Conservation (phyloP, 2,797 vertebrate species). For the Tragopan temminckii region DNA sequence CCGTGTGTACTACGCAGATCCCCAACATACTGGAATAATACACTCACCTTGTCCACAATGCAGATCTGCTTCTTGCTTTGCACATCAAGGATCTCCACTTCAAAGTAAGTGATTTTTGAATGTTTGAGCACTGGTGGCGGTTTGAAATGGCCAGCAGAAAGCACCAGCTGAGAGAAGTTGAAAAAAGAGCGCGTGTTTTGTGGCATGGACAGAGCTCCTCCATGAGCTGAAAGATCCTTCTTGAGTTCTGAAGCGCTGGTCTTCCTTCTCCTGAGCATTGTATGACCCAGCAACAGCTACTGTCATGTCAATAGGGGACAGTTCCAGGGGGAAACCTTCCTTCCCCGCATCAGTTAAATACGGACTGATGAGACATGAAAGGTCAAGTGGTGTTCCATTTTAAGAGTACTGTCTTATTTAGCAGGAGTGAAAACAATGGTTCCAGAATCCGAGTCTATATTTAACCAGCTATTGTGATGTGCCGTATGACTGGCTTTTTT, state of each 20-base stretch:
- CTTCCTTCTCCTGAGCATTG: constrained; percentile 75
- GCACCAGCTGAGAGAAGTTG: constrained; percentile 78
- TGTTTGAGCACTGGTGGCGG: constrained; percentile 62
- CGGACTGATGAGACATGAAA: constrained; percentile 48
- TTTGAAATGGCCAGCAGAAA: constrained; percentile 75
- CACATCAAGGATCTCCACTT: constrained; percentile 85
- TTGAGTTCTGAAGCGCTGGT: constrained; percentile 32
- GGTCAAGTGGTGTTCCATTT: constrained; percentile 81
- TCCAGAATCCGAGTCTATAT: constrained; percentile 83
- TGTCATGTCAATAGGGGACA: constrained; percentile 64
- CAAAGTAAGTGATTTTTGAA: constrained; percentile 80
- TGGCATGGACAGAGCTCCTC: constrained; percentile 27
- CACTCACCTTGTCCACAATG: constrained; percentile 85
- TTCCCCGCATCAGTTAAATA: constrained; percentile 76
- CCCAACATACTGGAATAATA: neutral
- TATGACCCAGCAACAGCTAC: constrained; percentile 29
- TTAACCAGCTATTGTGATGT: constrained; percentile 76
- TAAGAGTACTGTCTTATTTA: constrained; percentile 79
- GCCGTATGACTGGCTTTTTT: neutral
- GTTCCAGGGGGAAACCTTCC: constrained; percentile 32
- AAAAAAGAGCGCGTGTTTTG: constrained; percentile 73
- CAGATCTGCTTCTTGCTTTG: constrained; percentile 84
- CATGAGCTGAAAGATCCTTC: constrained; percentile 32
- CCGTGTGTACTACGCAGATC: rapidly evolving
- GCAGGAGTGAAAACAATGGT: constrained; percentile 82